These are phyloP conservation scores for Pachypeltis micranthus DNA, from an alignment of 1,140 invertebrate species.

Conservation along the genomic window DNA sequence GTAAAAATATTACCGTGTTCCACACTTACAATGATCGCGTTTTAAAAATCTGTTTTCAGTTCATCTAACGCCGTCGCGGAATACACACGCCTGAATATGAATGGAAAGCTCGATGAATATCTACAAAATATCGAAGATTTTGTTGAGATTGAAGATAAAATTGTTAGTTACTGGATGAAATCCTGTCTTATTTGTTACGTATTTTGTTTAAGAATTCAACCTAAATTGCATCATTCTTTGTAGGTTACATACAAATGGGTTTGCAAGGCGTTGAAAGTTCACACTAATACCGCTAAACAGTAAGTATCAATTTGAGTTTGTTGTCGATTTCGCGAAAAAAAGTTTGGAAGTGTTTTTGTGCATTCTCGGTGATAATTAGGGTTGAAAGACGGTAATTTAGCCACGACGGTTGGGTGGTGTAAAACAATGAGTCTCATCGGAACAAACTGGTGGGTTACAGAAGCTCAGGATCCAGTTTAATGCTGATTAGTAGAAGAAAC, in stretches of 20 bases:
- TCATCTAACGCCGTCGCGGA: no score
- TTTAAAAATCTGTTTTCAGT: no score
- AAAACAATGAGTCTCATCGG: not conserved
- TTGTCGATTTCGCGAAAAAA: not conserved
- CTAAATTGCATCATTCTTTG: not conserved
- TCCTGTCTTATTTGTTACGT: not conserved
- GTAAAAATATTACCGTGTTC: no score
- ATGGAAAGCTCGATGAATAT: not conserved
- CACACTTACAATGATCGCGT: no score
- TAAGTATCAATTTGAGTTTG: conserved; percentile 1
- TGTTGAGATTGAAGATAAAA: conserved; percentile 18
- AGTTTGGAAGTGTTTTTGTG: not conserved
- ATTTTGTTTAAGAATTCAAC: not conserved
- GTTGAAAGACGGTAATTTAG: not conserved
- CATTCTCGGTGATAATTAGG: not conserved
- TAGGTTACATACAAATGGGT: conserved; percentile 20
- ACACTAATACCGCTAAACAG: conserved; percentile 20
- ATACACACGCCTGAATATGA: no score
- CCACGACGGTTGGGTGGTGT: no score
- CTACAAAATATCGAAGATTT: conserved; percentile 18
- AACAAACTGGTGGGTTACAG: not conserved
- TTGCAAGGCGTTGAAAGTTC: conserved; percentile 17
- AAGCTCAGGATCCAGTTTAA: not conserved
- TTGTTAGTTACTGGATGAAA: conserved; percentile 12
- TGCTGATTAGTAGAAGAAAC: not conserved